Base-by-base conservation (phyloP, 2,797 vertebrate species). In the Toxotes lorentzi region DNA sequence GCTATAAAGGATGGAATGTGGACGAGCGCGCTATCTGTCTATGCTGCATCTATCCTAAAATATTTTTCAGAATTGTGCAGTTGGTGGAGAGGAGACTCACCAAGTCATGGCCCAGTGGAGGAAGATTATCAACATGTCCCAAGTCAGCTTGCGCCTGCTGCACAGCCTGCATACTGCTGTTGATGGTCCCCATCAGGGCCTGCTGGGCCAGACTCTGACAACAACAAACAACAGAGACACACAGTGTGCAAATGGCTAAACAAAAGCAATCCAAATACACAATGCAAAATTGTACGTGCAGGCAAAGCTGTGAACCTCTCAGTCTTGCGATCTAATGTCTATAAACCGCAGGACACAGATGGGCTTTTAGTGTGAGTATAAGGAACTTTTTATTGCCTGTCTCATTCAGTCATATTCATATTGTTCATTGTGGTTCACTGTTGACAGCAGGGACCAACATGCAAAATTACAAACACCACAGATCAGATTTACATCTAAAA, bases 41-140 rank as follows among this genome's bases (percentile, higher is more conserved):
- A 50, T 43, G 23, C 40, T 62, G 62, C 43, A 79, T 60, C 54
- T 41, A 64, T 61, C 19, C 12, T 41, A 12, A 78, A 74, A 63
- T 66, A 71, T 50, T 53, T 67, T 48, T 40, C 35, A 17, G 60
- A 82, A 43, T 12, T 60, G 38, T 73, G 51, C 2, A 63, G 24
- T 47, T 45, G 80, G 35, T 45, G 34, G 43, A 74, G 27, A 68
- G 43, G 19, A 63, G 54, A 91, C 94, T 96, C 89, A 99, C 98
- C 96, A 98, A 96, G 89, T 99, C 98, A n/a, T 98, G 98, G 51
- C 98, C 98, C n/a, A 99, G 94, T 2, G 98, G 98, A 19, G 98
- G 98, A 30, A 99, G 94, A 74, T 96, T 96, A 87, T 98, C 97
- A 5, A 99, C 96, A 73, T 99, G 94, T 14, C 96, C 95, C 81